Conservation (phyloP, 2,888 invertebrate species). For the Nemotelus pantherinus region DNA sequence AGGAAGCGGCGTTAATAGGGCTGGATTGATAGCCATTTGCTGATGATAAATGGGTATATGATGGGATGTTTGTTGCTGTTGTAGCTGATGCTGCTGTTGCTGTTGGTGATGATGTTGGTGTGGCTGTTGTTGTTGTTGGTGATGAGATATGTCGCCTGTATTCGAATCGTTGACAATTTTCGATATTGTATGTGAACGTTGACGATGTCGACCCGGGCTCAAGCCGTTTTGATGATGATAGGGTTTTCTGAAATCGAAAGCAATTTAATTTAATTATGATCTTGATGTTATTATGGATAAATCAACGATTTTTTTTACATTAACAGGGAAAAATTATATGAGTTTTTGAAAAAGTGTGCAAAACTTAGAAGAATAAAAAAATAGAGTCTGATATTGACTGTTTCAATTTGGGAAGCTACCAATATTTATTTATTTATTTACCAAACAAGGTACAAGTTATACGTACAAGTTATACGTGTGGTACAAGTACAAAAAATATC, state of each 20-base stretch:
- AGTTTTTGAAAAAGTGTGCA: too few species aligned
- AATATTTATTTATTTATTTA: too few species aligned
- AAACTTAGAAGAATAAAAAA: too few species aligned
- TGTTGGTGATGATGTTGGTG: slow-evolving; percentile 55
- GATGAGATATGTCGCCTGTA: slow-evolving; percentile 52
- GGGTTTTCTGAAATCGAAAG: slow-evolving; percentile 67
- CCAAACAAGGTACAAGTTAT: too few species aligned
- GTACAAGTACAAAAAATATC: too few species aligned
- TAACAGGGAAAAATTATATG: too few species aligned
- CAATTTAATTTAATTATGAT: background rate
- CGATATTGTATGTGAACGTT: slow-evolving; percentile 64
- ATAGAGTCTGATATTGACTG: too few species aligned
- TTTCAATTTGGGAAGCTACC: too few species aligned
- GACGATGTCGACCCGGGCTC: slow-evolving; percentile 62
- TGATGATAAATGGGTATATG: slow-evolving; percentile 71
- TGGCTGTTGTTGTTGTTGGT: slow-evolving; percentile 59
- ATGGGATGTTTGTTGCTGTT: slow-evolving; percentile 66
- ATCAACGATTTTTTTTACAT: too few species aligned
- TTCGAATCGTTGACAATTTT: slow-evolving; percentile 58
- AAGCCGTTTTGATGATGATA: slow-evolving; percentile 56
- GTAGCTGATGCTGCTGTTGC: slow-evolving; percentile 52
- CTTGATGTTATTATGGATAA: too few species aligned
- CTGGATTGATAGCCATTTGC: slow-evolving; percentile 71
- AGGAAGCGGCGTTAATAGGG: slow-evolving; percentile 66
- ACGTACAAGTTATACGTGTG: too few species aligned